Evolutionary conservation across 2,888 invertebrate genomes (phyloP), one percentile per base, ranked within the genome.

Genomic region (Stictocephala bisonia): DNA sequence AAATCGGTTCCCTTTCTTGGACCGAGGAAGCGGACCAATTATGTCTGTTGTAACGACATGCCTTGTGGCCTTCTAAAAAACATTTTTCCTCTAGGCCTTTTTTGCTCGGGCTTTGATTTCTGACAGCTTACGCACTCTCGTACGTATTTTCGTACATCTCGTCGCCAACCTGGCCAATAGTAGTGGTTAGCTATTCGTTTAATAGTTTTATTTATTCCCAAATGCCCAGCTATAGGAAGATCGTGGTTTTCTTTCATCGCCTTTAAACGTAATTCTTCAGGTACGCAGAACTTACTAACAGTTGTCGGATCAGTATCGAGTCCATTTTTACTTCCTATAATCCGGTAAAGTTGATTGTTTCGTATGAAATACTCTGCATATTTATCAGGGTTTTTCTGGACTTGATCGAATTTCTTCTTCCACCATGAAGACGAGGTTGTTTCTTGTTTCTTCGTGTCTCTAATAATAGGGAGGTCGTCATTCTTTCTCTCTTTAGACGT

Each of bases 121-220:
- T 78, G 71, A 64, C 81, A 82, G 0, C 71, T 48, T 0, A 22
- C 24, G 64, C 81, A 82, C 0, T 41, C 69, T 1, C 67, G 50
- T 0, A 81, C 77, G 58, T 77, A 82, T 0, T 64, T 64, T 0
- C 71, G 64, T 0, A 80, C 75, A 18, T 81, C 80, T 1, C 22
- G 15, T 2, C 66, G 40, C 78, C 80, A 77, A n/a, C 76, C 77
- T 1, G 80, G 81, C 82, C 81, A 82, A 68, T 77, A 81, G 44
- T 79, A 80, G 3, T 18, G 58, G 6, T 22, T 50, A 29, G 2
- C 44, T 0, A 80, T 35, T 35, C 78, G n/a, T 2, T 66, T 22
- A 24, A 72, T 75, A 0, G 81, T 81, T 66, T 79, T 80, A 20
- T 41, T 72, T 4, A 78, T 71, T 0, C 81, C 81, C 0, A 76